These are phyloP conservation scores for Gisinianus flammeolus DNA, from an alignment of 2,888 invertebrate species.

Conservation along the genomic window DNA sequence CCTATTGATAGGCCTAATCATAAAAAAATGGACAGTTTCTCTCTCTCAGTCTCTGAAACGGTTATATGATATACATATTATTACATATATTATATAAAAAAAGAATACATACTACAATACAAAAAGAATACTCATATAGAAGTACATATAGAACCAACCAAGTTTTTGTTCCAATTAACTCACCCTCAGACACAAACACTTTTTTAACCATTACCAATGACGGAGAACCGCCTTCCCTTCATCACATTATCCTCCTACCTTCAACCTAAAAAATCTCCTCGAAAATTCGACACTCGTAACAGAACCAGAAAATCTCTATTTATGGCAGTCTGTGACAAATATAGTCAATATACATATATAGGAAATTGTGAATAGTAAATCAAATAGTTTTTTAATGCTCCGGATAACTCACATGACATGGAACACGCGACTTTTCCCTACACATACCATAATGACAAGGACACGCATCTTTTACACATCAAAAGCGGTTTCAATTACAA, in stretches of 20 bases:
- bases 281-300: background rate
- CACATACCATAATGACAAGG: no score
- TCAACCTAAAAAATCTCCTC: background rate
- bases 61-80: no score
- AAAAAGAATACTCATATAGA: no score
- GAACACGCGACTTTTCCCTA: no score
- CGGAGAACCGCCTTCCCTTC: background rate
- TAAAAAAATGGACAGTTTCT: background rate
- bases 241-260: background rate
- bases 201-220: conserved; percentile 36
- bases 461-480: no score
- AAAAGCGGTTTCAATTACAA: no score
- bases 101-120: no score
- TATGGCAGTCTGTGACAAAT: background rate
- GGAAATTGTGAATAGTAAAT: background rate
- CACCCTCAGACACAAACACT: conserved; percentile 19
- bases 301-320: background rate
- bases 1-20: conserved; percentile 39
- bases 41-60: background rate
- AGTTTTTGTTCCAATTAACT: conserved; percentile 42
- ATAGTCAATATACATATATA: background rate
- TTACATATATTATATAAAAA: no score
- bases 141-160: background rate
- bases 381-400: conserved; percentile 25
- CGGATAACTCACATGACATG: no score